These are phyloP conservation scores for Peromyscus nudipes DNA, from an alignment of 2,797 vertebrate species.

Conservation along the genomic window DNA sequence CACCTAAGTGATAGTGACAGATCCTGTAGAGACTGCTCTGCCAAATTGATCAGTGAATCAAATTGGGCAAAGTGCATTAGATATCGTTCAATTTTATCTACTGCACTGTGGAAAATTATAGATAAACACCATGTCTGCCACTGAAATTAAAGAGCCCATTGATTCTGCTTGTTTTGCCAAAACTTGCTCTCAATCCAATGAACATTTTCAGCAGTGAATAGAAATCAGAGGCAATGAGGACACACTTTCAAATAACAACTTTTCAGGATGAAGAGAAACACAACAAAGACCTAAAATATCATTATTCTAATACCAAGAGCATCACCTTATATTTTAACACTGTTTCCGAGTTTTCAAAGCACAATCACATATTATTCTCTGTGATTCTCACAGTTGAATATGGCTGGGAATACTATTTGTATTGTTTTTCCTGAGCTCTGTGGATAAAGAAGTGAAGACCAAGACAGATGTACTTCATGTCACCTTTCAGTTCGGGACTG, in stretches of 20 bases:
- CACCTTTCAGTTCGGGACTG: slow-evolving; percentile 8
- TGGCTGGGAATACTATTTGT: neutral
- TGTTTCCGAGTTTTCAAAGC: slow-evolving; percentile 53
- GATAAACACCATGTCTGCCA: neutral
- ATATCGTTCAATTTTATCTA: slow-evolving; percentile 1
- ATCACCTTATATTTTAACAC: neutral
- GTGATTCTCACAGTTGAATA: slow-evolving; percentile 39
- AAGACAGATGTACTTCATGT: slow-evolving; percentile 14
- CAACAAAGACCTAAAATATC: slow-evolving; percentile 49
- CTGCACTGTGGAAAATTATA: neutral
- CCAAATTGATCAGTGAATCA: neutral
- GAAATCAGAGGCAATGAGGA: slow-evolving; percentile 18
- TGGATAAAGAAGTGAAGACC: neutral
- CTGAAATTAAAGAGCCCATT: neutral
- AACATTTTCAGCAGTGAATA: slow-evolving; percentile 29
- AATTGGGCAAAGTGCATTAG: neutral
- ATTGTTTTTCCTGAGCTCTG: neutral
- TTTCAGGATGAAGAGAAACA: slow-evolving; percentile 32
- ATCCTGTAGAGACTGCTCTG: neutral
- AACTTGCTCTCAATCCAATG: neutral
- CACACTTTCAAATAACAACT: slow-evolving; percentile 1
- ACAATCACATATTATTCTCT: slow-evolving; percentile 40
- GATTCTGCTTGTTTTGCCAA: neutral
- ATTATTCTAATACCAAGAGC: neutral
- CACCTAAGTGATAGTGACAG: neutral